A percentile compares a stretch with the other conserved stretches of the same genome.
phyloP scores from a whole-genome alignment of 2,888 invertebrate species.

The Diabrotica balteata region DNA sequence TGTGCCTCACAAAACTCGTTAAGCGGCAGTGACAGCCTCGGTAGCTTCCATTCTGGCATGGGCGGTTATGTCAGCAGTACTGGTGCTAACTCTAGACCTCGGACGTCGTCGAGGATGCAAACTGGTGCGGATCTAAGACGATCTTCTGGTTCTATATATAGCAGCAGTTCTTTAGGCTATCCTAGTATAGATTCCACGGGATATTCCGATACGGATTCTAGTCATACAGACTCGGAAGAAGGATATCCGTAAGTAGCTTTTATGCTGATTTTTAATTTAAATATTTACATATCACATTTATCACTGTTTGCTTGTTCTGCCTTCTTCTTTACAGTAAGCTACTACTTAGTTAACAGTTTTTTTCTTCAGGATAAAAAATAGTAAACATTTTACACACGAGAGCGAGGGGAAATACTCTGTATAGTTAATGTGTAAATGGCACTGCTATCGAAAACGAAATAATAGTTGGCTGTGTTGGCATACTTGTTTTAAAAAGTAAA shows the following conservation, averaged over 20 bases:
- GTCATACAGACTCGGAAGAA: slow-evolving; percentile 75
- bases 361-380: too few relatives aligned
- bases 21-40: slow-evolving; percentile 64
- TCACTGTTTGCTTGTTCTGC: neutral
- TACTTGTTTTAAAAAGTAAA: too few relatives aligned
- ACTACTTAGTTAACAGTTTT: too few relatives aligned
- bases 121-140: slow-evolving; percentile 54
- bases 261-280: neutral
- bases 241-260: slow-evolving; percentile 70
- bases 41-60: slow-evolving; percentile 52
- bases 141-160: slow-evolving; percentile 63
- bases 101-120: slow-evolving; percentile 61
- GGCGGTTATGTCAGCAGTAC: slow-evolving; percentile 51
- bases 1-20: slow-evolving; percentile 70
- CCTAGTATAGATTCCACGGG: slow-evolving; percentile 66
- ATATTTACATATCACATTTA: neutral
- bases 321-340: too few relatives aligned
- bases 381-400: too few relatives aligned
- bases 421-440: too few relatives aligned
- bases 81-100: slow-evolving; percentile 60
- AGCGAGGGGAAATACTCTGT: too few relatives aligned
- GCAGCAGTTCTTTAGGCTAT: slow-evolving; percentile 60
- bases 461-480: too few relatives aligned
- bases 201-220: slow-evolving; percentile 65
- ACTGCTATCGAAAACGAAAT: too few relatives aligned